These are phyloP conservation scores for Drosophila gaucha DNA, from an alignment of 2,888 invertebrate species.

Conservation along the genomic window DNA sequence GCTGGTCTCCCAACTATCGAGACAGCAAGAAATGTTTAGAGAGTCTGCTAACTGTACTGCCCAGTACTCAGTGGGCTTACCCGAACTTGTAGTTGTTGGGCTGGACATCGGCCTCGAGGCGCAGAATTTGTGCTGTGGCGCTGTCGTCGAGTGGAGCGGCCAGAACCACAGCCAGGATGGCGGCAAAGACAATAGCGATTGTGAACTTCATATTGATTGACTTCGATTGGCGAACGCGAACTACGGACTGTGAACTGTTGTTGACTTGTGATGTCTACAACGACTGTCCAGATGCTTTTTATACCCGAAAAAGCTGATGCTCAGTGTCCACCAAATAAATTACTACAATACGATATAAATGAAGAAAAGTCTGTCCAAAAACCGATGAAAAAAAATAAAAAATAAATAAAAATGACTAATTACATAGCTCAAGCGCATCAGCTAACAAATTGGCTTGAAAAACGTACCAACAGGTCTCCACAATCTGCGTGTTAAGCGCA, in stretches of 20 bases:
- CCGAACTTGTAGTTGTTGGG: slow-evolving; percentile 87
- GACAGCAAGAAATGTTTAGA: background rate
- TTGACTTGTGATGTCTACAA: slow-evolving; percentile 63
- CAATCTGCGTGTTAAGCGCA: background rate
- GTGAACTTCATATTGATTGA: slow-evolving; percentile 73
- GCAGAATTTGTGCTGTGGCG: slow-evolving; percentile 72
- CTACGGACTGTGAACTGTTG: slow-evolving; percentile 33
- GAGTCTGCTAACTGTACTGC: background rate
- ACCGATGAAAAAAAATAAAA: background rate
- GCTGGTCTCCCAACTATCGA: slow-evolving; percentile 83
- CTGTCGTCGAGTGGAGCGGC: slow-evolving; percentile 73
- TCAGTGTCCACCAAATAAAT: slow-evolving; percentile 45
- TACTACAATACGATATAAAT: slow-evolving; percentile 33
- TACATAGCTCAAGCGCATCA: slow-evolving; percentile 60
- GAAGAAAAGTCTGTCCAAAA: slow-evolving; percentile 63
- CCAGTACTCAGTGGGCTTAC: slow-evolving; percentile 82
- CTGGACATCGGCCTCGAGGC: slow-evolving; percentile 85
- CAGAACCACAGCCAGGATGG: slow-evolving; percentile 74
- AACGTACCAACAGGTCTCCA: slow-evolving; percentile 45
- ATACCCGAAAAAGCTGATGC: slow-evolving; percentile 47
- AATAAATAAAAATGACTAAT: slow-evolving; percentile 71
- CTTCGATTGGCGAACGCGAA: slow-evolving; percentile 16
- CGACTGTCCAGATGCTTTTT: slow-evolving; percentile 55
- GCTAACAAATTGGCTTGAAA: slow-evolving; percentile 69
- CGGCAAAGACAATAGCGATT: slow-evolving; percentile 74